A percentile compares a stretch with the other conserved stretches of the same genome.
Conservation (phyloP, 2,888 invertebrate species). For the Ernsta delagoae region DNA sequence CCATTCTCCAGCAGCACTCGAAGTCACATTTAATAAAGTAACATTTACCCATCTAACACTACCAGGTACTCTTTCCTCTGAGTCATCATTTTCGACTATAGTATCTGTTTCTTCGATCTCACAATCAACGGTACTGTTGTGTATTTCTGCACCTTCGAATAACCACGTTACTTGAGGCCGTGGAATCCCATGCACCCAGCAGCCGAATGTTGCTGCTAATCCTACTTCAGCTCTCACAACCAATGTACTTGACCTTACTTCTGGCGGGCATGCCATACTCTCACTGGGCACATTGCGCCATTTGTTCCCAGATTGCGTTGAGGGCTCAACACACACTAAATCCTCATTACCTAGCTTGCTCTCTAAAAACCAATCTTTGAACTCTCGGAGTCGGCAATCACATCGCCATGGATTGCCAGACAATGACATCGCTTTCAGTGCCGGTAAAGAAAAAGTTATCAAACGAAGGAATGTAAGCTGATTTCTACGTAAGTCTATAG, state of each 20-base stretch:
- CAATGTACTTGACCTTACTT: conserved; percentile 86
- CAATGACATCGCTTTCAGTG: conserved; percentile 91
- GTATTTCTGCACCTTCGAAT: no score
- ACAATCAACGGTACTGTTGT: no score
- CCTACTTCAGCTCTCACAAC: conserved; percentile 91
- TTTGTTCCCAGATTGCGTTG: conserved; percentile 87
- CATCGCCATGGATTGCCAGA: conserved; percentile 96
- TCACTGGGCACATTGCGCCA: conserved; percentile 91
- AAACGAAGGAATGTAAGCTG: conserved; percentile 87
- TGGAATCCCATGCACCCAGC: no score
- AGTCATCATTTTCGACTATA: conserved; percentile 68
- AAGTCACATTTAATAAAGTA: conserved; percentile 92
- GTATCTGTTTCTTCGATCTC: conserved; percentile 79
- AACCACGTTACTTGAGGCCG: no score
- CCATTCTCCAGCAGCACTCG: conserved; percentile 93
- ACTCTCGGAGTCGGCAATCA: conserved; percentile 93
- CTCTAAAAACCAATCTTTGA: conserved; percentile 93
- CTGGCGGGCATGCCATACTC: conserved; percentile 93
- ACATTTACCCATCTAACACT: conserved; percentile 91
- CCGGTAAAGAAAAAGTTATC: conserved; percentile 87
- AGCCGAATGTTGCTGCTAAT: conserved; percentile 66
- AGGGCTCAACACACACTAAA: conserved; percentile 90
- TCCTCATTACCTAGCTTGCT: conserved; percentile 91
- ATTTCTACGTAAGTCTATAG: conserved; percentile 93
- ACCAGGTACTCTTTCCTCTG: conserved; percentile 75